Evolutionary conservation across 1,140 invertebrate genomes (phyloP), one percentile per base, ranked within the genome.

Genomic region (Polypedilum vanderplanki): DNA sequence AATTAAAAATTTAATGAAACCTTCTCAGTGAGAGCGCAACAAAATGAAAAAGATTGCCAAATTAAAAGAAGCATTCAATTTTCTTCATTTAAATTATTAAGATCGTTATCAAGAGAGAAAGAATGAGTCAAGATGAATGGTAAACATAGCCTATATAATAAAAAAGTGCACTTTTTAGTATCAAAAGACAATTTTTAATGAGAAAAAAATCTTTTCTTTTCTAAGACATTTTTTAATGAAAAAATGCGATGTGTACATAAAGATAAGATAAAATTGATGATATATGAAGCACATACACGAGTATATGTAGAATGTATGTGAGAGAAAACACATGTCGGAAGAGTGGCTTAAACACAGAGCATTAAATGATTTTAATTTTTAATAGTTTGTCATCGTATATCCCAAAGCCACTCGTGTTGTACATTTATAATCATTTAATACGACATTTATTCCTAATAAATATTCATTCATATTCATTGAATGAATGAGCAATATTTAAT

Each of bases 31-130:
- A 67, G 7, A 70, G 65, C 65, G 65, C n/a, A 67, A 18, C 12
- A 57, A 12, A 12, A 70, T 18, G 8, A 70, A 18, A n/a, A 70
- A 70, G 65, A 70, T 70, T 70, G 65, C 65, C 65, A 70, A 70
- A 70, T 70, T 70, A 70, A 70, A 20, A 22, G 20, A 70, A 70
- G 65, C 65, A 70, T 70, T 70, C 65, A 70, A 70, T 22, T 70
- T 70, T 70, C 20, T 70, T 70, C 65, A 70, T 70, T 70, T 70
- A 70, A 70, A 70, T 70, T 70, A 70, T 70, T 70, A 70, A 70
- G 65, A 70, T 70, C 65, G 17, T 12, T 57, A 57, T 57, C 46
- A 57, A n/a, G 4, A 57, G 12, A 57, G 15, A 57, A 46, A 8
- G 15, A 15, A 46, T 46, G 41, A 57, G 10, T n/a, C n/a, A n/a